Base-by-base conservation (phyloP, 1,140 invertebrate species). In the Plodia interpunctella region DNA sequence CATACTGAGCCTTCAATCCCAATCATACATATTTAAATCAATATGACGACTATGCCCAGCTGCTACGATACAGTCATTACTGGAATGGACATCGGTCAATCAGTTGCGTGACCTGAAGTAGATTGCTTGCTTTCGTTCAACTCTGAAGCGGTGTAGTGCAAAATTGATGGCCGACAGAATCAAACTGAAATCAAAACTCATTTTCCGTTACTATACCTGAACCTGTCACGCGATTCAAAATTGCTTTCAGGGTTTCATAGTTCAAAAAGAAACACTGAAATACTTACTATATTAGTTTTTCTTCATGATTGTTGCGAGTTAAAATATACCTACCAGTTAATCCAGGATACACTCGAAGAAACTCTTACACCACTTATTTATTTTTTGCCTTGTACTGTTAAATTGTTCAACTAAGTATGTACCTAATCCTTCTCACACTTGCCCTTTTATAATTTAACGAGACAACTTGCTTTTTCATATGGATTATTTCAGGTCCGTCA, bases 31-130 rank as follows among this genome's bases (percentile, higher is more conserved):
- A 53, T 74, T 80, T 68, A 78, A 73, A 76, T 70, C 65, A 55
- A 60, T 60, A 55, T 55, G 54, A 44, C 60, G 60, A 76, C 68
- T 49, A 54, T 57, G 60, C 74, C 67, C 73, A 71, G 60, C 71
- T 76, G 69, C 59, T 61, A 65, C 71, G 73, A 83, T 83, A 82
- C 69, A 83, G 80, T 71, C 69, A 86, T 86, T 82, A 86, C 63
- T 60, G 62, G 62, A 72, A 77, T 73, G 70, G 68, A 77, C 68
- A 68, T 73, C 68, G 71, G 18, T 60, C 60, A 71, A 68, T 72
- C 71, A 68, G 67, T 74, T 63, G 57, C 67, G 70, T 75, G 70
- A 79, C 73, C 70, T 58, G 55, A 59, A 69, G 63, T 69, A 60
- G 59, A 76, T 83, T 77, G 73, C 65, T 64, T 65, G 66, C 68